A percentile compares a stretch with the other conserved stretches of the same genome.
Evolutionary conservation across 2,797 vertebrate species (phyloP).

Genomic region (Ctenopoma multispine): DNA sequence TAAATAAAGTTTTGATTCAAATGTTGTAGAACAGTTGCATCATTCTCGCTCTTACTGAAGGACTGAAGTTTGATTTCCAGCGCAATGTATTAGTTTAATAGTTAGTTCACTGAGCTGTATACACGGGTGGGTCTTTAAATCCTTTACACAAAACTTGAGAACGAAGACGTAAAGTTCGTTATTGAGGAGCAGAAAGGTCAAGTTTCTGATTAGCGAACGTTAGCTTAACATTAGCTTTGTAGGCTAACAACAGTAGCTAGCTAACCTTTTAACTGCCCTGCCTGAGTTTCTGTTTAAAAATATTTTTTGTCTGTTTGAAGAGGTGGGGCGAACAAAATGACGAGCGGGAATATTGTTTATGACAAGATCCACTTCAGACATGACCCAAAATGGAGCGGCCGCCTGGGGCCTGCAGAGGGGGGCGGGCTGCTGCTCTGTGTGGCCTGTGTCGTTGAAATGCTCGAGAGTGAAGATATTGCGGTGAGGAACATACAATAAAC

Average conservation of each 20-base stretch:
- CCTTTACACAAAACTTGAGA: background rate
- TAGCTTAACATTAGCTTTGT: no score
- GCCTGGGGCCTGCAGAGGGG: constrained; percentile 50
- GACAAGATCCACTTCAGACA: constrained; percentile 82
- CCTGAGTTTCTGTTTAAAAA: no score
- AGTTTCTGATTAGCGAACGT: background rate
- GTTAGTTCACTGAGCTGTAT: fast-evolving
- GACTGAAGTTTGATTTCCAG: no score
- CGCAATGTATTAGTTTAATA: background rate
- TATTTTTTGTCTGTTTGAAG: background rate
- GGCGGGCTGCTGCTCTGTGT: constrained; percentile 81
- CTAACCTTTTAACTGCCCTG: background rate
- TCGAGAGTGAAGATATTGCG: constrained; percentile 81
- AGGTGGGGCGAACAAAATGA: constrained; percentile 56
- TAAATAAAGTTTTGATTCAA: constrained; percentile 58
- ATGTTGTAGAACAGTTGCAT: background rate
- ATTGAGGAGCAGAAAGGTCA: background rate
- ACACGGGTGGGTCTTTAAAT: no score
- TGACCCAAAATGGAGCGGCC: constrained; percentile 80
- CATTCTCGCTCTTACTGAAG: background rate
- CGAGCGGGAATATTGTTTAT: constrained; percentile 65
- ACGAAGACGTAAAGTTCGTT: background rate
- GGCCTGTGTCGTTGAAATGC: constrained; percentile 88
- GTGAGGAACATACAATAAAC: constrained; percentile 64
- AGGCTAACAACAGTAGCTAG: background rate